These are phyloP conservation scores for Dryadula phaetusa DNA, from an alignment of 2,888 invertebrate genomes.

Conservation along the genomic window DNA sequence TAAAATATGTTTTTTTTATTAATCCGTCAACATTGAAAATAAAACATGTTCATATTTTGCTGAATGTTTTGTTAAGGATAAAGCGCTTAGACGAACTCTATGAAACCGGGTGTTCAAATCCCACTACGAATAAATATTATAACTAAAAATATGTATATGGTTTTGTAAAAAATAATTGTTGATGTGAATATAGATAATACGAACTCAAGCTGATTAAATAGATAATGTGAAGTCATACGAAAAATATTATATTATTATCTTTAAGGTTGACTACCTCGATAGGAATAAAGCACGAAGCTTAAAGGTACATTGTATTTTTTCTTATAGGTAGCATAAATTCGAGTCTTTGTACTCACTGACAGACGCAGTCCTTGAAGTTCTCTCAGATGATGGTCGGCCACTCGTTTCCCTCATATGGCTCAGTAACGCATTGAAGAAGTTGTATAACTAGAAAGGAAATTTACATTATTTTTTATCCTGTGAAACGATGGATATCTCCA, in stretches of 20 bases:
- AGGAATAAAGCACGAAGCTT: too few species aligned
- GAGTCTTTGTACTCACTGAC: constrained; percentile 67
- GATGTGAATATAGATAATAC: too few species aligned
- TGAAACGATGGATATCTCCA: background rate
- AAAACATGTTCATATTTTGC: too few species aligned
- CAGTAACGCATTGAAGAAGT: constrained; percentile 96
- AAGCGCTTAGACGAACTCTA: too few species aligned
- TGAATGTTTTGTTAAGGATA: background rate
- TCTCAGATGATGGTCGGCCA: constrained; percentile 84
- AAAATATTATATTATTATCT: too few species aligned
- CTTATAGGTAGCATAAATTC: background rate
- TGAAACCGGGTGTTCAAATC: too few species aligned
- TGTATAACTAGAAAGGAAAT: constrained; percentile 90
- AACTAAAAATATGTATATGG: too few species aligned
- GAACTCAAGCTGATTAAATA: background rate
- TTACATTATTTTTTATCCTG: constrained; percentile 9
- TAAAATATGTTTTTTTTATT: too few species aligned
- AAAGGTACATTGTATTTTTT: too few species aligned
- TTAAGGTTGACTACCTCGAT: too few species aligned
- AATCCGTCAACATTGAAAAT: too few species aligned
- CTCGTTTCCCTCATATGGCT: constrained; percentile 91
- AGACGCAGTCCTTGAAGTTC: constrained; percentile 87
- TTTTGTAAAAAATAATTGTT: background rate
- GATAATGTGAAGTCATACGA: background rate
- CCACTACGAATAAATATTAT: too few species aligned